phyloP scores from a whole-genome alignment of 2,797 vertebrate species.

The Sebastes minor region DNA sequence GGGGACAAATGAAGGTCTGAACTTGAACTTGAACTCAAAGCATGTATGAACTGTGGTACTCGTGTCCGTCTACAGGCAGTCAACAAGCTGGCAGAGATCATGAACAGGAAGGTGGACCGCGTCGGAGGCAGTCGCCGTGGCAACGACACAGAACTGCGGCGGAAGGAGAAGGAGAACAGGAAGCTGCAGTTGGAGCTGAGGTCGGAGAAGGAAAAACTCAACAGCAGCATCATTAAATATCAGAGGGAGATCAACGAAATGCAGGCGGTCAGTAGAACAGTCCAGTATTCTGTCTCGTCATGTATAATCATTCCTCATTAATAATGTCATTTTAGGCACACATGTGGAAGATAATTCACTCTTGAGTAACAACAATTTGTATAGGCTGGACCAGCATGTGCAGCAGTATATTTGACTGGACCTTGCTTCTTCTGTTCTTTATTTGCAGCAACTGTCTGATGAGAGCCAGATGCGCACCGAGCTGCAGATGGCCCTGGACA shows the following conservation, averaged over 20 bases:
- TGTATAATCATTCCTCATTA: background rate
- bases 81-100: conserved; percentile 98
- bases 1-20: too few species aligned
- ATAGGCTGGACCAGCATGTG: background rate
- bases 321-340: background rate
- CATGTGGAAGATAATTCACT: background rate
- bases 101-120: conserved; percentile 94
- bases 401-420: background rate
- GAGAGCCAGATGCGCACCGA: conserved; percentile 96
- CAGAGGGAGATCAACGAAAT: conserved; percentile 97
- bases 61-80: conserved; percentile 85
- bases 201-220: conserved; percentile 95
- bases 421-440: background rate
- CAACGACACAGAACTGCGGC: conserved; percentile 93
- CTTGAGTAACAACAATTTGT: background rate
- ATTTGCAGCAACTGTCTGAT: conserved; percentile 92
- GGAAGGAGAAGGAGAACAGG: conserved; percentile 98
- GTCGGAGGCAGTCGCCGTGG: conserved; percentile 90
- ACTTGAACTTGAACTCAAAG: background rate
- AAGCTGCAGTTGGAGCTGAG: conserved; percentile 96
- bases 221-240: conserved; percentile 97
- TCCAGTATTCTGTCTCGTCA: background rate
- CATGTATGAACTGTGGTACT: background rate
- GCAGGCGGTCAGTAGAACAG: conserved; percentile 89
- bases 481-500: conserved; percentile 98